Evolutionary conservation across 2,113 vertebrate species (phyloP).

Genomic region (Calyptommatus sinebrachiatus): DNA sequence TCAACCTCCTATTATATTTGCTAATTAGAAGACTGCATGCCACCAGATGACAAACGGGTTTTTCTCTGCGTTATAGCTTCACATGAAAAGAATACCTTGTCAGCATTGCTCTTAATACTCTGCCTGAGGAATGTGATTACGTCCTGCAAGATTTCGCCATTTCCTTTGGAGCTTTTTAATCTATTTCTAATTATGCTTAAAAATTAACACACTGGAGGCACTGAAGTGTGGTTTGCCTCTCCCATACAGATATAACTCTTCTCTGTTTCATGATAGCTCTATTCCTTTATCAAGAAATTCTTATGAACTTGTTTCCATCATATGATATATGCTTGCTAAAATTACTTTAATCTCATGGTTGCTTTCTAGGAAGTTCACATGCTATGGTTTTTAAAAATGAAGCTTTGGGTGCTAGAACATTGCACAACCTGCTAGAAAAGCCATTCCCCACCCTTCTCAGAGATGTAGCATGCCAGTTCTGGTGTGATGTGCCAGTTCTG

Average conservation of each 20-base stretch:
- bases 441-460: background rate
- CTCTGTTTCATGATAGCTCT: background rate
- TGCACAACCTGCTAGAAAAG: no score
- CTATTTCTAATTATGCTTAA: slow-evolving; percentile 16
- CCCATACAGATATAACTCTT: background rate
- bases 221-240: background rate
- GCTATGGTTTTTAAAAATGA: background rate
- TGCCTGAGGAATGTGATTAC: background rate
- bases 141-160: accelerated
- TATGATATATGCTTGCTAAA: background rate
- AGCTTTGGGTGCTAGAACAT: background rate
- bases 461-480: background rate
- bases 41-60: slow-evolving; percentile 59
- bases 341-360: background rate
- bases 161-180: slow-evolving; percentile 31
- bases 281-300: background rate
- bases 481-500: no score
- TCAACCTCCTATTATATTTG: slow-evolving; percentile 47
- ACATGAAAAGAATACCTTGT: slow-evolving; percentile 33
- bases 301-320: background rate
- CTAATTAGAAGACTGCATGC: slow-evolving; percentile 58
- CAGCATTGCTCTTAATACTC: background rate
- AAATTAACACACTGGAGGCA: slow-evolving; percentile 19
- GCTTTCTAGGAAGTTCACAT: background rate
- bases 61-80: slow-evolving; percentile 39